Percentiles rank a stretch among this genome's conserved stretches.
phyloP scores from a whole-genome alignment of 2,888 invertebrate genomes.

The Apoda limacodes region DNA sequence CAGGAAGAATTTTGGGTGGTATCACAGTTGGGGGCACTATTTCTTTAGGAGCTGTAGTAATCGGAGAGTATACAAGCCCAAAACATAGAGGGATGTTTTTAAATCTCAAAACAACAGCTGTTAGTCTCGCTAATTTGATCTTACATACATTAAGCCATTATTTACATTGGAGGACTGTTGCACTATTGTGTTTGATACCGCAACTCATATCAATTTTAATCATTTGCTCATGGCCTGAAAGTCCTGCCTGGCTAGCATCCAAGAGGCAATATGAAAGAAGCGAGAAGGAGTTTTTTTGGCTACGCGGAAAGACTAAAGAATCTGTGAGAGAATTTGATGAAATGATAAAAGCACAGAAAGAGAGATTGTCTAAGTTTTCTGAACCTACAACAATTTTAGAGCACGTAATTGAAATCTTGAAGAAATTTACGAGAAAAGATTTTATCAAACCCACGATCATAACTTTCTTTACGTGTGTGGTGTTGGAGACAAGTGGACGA shows the following conservation, averaged over 20 bases:
- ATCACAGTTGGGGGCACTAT: conserved; percentile 29
- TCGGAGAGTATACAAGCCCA: conserved; percentile 44
- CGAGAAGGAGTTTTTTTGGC: conserved; percentile 54
- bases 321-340: conserved; percentile 29
- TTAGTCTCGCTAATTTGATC: conserved; percentile 30
- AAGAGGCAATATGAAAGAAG: conserved; percentile 58
- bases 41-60: conserved; percentile 34
- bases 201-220: conserved; percentile 26
- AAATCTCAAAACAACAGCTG: conserved; percentile 35
- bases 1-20: conserved; percentile 32
- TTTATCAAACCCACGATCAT: conserved; percentile 38
- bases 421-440: conserved; percentile 33
- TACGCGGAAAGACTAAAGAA: conserved; percentile 42
- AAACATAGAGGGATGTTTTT: conserved; percentile 38
- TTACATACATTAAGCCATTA: conserved; percentile 30
- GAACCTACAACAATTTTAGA: conserved; percentile 12
- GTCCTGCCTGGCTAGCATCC: conserved; percentile 71
- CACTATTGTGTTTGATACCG: conserved; percentile 28
- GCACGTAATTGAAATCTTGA: conserved; percentile 20
- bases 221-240: conserved; percentile 65
- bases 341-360: conserved; percentile 31
- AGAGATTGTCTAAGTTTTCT: conserved; percentile 12
- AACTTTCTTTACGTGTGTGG: conserved; percentile 24
- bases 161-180: conserved; percentile 32
- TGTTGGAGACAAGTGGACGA: conserved; percentile 37